Evolutionary conservation across 2,113 vertebrate genomes (phyloP), one percentile per base, ranked within the genome.

Genomic region (Phalacrocorax aristotelis): DNA sequence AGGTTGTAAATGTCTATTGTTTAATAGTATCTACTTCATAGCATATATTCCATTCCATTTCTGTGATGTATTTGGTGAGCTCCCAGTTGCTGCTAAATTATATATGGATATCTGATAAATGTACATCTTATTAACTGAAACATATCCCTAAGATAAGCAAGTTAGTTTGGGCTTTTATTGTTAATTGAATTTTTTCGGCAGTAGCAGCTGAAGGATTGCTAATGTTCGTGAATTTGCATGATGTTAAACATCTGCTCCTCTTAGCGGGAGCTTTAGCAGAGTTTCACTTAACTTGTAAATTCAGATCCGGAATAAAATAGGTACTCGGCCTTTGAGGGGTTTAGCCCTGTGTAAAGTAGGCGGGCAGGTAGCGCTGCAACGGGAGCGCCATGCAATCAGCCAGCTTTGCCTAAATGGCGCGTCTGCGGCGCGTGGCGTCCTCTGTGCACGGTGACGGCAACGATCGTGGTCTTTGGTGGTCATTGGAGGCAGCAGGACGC

Each of bases 211-310:
- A 96, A 96, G 89, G 95, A 96, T 96, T 93, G 92, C 86, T 95
- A 90, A 76, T 70, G 90, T 95, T 97, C 57, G 32, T 89, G 90
- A 92, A 97, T 98, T 98, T 97, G 91, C 97, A 97, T 95, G 93
- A 95, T 91, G 93, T 98, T 93, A 96, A 98, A 96, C 97, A 98
- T 98, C 98, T 98, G 97, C 83, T 98, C 61, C 88, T 97, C 92
- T 87, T 95, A 83, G 86, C 29, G 6, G 83, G 71, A 97, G 90
- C 87, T 96, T 91, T 20, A 55, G 46, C 81, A 40, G 95, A 96
- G 91, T 95, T 96, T 74, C 19, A 11, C 76, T 80, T 75, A 8
- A 91, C 82, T 96, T 86, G 68, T 83, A 89, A 95, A 97, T 97
- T 96, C 87, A 62, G 62, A 84, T 49, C 13, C 55, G 81, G 91